A percentile compares a stretch with the other conserved stretches of the same genome.
Conservation (phyloP, 2,797 vertebrate species). For the Ptychadena robeensis region DNA sequence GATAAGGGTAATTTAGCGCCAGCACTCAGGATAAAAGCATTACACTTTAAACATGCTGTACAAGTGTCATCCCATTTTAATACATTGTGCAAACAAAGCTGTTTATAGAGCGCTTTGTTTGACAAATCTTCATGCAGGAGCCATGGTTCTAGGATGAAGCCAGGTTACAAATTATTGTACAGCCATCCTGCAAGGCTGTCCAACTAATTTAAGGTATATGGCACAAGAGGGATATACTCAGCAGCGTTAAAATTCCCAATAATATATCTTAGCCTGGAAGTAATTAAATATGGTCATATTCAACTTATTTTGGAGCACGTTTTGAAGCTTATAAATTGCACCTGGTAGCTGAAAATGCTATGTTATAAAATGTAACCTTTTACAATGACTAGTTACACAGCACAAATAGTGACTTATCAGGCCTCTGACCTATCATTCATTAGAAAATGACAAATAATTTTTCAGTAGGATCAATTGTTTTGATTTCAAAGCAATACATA, state of each 20-base stretch:
- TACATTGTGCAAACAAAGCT: slow-evolving; percentile 18
- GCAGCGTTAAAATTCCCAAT: not conserved
- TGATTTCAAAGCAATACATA: too few relatives aligned
- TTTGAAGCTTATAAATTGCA: not conserved
- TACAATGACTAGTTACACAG: too few relatives aligned
- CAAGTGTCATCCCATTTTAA: slow-evolving; percentile 38
- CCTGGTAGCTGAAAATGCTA: not conserved
- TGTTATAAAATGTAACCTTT: too few relatives aligned
- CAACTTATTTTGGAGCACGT: not conserved
- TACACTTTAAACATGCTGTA: slow-evolving; percentile 38
- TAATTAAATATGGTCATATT: not conserved
- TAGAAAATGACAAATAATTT: too few relatives aligned
- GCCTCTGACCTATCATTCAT: too few relatives aligned
- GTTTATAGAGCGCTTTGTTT: slow-evolving; percentile 15
- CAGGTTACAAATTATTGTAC: not conserved
- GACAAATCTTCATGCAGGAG: slow-evolving; percentile 11
- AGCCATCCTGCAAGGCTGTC: not conserved
- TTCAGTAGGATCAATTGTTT: too few relatives aligned
- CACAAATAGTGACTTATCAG: too few relatives aligned
- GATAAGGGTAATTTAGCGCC: slow-evolving; percentile 39
- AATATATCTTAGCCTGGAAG: not conserved
- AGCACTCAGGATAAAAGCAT: slow-evolving; percentile 19
- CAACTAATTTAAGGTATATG: not conserved
- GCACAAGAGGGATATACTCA: not conserved
- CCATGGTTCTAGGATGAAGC: not conserved